Percentiles rank a stretch among this genome's conserved stretches.
Evolutionary conservation across 2,888 invertebrate genomes (phyloP).

Genomic region (Cloeon dipterum): DNA sequence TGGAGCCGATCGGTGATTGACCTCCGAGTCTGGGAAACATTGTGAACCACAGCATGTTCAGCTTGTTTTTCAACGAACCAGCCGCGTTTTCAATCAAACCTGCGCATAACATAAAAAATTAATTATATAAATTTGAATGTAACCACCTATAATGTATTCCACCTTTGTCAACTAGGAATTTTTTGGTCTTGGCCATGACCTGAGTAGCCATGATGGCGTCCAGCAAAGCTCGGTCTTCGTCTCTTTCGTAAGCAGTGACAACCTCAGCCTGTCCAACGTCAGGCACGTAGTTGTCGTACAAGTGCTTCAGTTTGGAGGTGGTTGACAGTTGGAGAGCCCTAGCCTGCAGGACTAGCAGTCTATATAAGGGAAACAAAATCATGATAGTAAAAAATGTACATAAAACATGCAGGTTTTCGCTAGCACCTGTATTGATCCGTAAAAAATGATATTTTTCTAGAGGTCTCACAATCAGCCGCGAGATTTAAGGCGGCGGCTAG

Average conservation of each 20-base stretch:
- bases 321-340: slow-evolving; percentile 43
- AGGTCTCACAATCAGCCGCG: too few relatives aligned
- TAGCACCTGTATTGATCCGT: too few relatives aligned
- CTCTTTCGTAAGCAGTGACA: slow-evolving; percentile 30
- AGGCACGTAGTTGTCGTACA: slow-evolving; percentile 71
- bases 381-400: slow-evolving; percentile 5
- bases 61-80: slow-evolving; percentile 42
- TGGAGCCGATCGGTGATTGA: slow-evolving; percentile 44
- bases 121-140: background rate
- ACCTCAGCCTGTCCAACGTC: slow-evolving; percentile 50
- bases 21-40: slow-evolving; percentile 61
- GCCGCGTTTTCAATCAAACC: slow-evolving; percentile 38
- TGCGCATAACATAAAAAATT: slow-evolving; percentile 11
- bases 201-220: slow-evolving; percentile 17
- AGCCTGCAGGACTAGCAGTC: slow-evolving; percentile 38
- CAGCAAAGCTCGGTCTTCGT: slow-evolving; percentile 19
- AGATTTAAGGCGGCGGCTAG: too few relatives aligned
- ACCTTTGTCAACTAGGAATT: slow-evolving; percentile 18
- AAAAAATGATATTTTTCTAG: background rate
- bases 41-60: slow-evolving; percentile 55
- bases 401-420: too few relatives aligned
- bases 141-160: background rate
- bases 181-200: slow-evolving; percentile 17
- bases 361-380: slow-evolving; percentile 19
- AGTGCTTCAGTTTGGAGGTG: slow-evolving; percentile 41